These are phyloP conservation scores for Parnassius apollo DNA, from an alignment of 2,888 invertebrate genomes.

Conservation along the genomic window DNA sequence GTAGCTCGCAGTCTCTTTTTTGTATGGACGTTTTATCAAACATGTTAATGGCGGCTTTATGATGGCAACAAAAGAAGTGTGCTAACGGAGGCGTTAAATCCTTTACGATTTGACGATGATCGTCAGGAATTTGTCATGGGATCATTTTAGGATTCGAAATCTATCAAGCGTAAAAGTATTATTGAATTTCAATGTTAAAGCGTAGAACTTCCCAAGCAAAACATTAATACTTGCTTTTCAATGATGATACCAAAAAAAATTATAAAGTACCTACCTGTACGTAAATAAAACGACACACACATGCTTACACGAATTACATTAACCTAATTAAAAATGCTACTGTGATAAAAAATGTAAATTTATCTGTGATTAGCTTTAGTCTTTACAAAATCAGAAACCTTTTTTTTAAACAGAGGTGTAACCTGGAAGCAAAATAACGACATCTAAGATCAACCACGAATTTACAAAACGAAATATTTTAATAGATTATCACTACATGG, in stretches of 20 bases:
- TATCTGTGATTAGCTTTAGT: constrained; percentile 67
- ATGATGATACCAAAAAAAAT: constrained; percentile 8
- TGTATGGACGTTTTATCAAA: constrained; percentile 77
- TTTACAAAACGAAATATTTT: constrained; percentile 49
- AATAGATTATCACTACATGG: constrained; percentile 69
- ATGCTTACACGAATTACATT: constrained; percentile 51
- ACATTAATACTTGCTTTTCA: constrained; percentile 10
- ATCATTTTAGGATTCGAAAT: constrained; percentile 49
- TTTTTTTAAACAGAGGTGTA: constrained; percentile 53
- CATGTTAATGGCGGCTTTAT: constrained; percentile 80
- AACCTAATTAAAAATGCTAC: constrained; percentile 50
- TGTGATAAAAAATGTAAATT: constrained; percentile 67
- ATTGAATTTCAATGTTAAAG: constrained; percentile 17
- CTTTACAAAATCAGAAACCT: constrained; percentile 1
- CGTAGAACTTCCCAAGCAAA: constrained; percentile 17
- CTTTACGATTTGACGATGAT: constrained; percentile 78
- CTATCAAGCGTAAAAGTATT: constrained; percentile 47
- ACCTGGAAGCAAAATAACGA: constrained; percentile 79
- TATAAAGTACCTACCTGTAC: background rate
- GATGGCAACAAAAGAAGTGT: constrained; percentile 77
- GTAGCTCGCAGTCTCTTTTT: constrained; percentile 75
- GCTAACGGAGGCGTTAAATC: constrained; percentile 81
- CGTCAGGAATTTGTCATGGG: constrained; percentile 74
- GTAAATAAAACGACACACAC: constrained; percentile 54
- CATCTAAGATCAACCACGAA: constrained; percentile 74